Evolutionary conservation across 2,113 vertebrate species (phyloP), one percentile per base, ranked within the genome.

Genomic region (Prietella phreatophila): DNA sequence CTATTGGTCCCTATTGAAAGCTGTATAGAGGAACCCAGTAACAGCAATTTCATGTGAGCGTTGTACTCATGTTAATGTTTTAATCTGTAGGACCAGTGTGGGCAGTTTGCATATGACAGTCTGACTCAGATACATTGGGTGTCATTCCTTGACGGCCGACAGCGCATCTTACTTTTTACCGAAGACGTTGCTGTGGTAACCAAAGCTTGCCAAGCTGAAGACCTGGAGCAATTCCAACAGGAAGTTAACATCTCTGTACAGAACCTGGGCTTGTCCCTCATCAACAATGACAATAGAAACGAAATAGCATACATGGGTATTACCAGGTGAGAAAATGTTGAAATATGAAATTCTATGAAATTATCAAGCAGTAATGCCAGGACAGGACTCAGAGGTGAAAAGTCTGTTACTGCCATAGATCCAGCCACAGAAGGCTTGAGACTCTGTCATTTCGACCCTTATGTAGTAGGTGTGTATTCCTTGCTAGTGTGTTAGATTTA

Each of bases 241-340:
- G 97, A 99, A 90, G 93, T 99, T 65, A 96, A 88, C 36, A 86
- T 99, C 36, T 98, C 97, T 0, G 94, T 99, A 55, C 97, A 97
- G 9, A 97, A 97, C 91, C 96, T 99, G 1, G 98, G 98, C 3
- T 94, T 99, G 89, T 99, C 98, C 0, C 93, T 99, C 50, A 93
- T 99, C 89, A 98, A 98, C 94, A 98, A 98, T 85, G 93, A 93
- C 90, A 95, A 84, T 83, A 96, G 95, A 33, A 97, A 97, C 90
- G 98, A 99, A 93, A 95, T 99, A 9, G 97, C 97, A 2, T 99
- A 99, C 36, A 91, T 99, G 3, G 98, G 98, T 67, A 96, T 99
- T 91, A 98, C 96, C 86, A 99, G 98, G 98, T 99, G 95, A 56
- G n/a, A 30, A 76, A 85, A 79, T 6, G 1, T 63, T 73, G 15